These are phyloP conservation scores for Plestiodon gilberti DNA, from an alignment of 2,113 vertebrate species.

Conservation along the genomic window DNA sequence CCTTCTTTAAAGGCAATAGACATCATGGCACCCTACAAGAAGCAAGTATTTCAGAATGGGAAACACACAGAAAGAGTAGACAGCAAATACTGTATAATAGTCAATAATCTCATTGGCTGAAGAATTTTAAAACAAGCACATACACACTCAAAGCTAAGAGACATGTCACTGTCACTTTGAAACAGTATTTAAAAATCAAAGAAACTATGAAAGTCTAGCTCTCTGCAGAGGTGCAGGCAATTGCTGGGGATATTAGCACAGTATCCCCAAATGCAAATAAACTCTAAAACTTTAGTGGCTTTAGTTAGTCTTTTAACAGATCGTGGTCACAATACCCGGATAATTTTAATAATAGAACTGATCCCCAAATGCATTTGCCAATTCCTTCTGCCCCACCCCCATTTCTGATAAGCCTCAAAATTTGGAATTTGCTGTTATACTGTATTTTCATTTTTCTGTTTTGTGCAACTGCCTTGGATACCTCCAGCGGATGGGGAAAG, in stretches of 20 bases:
- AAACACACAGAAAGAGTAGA: background rate
- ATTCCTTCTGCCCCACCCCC: too few species aligned
- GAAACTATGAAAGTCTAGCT: background rate
- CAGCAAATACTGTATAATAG: background rate
- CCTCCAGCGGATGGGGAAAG: too few species aligned
- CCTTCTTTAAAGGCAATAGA: conserved; percentile 96
- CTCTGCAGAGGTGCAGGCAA: background rate
- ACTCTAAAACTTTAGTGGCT: background rate
- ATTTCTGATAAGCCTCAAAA: too few species aligned
- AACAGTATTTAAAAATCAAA: background rate
- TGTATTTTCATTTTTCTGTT: too few species aligned
- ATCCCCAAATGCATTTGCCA: too few species aligned
- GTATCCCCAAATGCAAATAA: background rate
- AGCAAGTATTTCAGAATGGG: background rate
- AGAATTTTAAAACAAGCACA: background rate
- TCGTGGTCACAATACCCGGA: too few species aligned
- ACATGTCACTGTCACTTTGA: background rate
- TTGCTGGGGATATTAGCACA: background rate
- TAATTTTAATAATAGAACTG: too few species aligned
- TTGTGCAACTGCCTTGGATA: too few species aligned
- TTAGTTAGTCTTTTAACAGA: too few species aligned
- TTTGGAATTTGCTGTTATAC: too few species aligned
- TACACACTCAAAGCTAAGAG: background rate
- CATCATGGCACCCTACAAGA: conserved; percentile 93
- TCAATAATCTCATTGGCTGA: background rate